Base-by-base conservation (phyloP, 2,888 invertebrate species). In the Molanna angustata region DNA sequence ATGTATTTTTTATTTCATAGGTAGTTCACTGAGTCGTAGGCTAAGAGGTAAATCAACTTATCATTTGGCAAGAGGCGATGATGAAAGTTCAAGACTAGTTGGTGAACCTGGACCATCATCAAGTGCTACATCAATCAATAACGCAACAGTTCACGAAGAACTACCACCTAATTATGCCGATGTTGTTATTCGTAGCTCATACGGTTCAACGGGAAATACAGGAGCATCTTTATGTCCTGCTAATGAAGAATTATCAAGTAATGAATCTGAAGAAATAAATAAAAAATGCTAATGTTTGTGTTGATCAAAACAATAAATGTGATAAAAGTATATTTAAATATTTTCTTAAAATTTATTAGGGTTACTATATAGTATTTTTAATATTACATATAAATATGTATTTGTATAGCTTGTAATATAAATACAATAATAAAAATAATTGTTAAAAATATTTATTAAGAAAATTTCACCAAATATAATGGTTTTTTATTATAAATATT, bases 31-130 rank as follows among this genome's bases (percentile, higher is more conserved):
- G 60, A 89, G 88, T 65, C 80, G 90, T 37, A 76, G 87, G 57
- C 82, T 90, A 59, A 79, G 90, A 47, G 89, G 90, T n/a, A 83
- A 87, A 60, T 83, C 82, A 43, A 83, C 82, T 71, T 89, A 89
- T 69, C 84, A 85, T 60, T 80, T 88, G 69, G 75, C 88, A 1
- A 80, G 86, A 61, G 86, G 87, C 0, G 80, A 75, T 42, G 83
- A 84, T 52, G 85, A 85, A 62, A 80, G 76, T 61, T 70, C 76
- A 1, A 67, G 76, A 40, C 64, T 77, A n/a, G 68, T 77, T 52
- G 65, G 62, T 31, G 72, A 60, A 19, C 45, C 51, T 6, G 63
- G 59, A 4, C 65, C 73, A 3, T 73, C 74, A 1, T 75, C 76
- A 0, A 73, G 70, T 1, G 74, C 74, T 0, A 58, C 73, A 3